phyloP scores from a whole-genome alignment of 2,113 vertebrate species.

The Sphaerodactylus townsendi region DNA sequence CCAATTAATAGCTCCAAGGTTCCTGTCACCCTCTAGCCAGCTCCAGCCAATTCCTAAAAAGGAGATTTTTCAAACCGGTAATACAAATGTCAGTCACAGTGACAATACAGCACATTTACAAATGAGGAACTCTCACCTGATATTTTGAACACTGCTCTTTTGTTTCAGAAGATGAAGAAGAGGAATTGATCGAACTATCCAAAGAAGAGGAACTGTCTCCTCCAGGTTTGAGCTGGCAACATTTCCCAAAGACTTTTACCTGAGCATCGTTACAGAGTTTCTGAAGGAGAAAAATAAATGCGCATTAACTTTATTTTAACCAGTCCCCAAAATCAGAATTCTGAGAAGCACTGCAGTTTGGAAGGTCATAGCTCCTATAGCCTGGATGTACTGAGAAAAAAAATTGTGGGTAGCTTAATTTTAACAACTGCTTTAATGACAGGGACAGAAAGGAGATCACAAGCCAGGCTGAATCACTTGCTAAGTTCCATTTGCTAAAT shows the following conservation, averaged over 20 bases:
- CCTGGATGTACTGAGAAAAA: background rate
- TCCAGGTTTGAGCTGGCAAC: conserved; percentile 89
- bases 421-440: background rate
- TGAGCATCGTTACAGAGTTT: conserved; percentile 86
- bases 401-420: background rate
- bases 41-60: background rate
- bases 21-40: background rate
- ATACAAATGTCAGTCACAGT: background rate
- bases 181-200: conserved; percentile 90
- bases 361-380: background rate
- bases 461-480: background rate
- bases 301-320: background rate
- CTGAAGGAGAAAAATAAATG: conserved; percentile 67
- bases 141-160: conserved; percentile 90
- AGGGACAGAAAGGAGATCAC: background rate
- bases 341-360: background rate
- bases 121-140: conserved; percentile 77
- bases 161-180: conserved; percentile 78
- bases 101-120: background rate
- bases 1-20: background rate
- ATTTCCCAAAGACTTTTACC: conserved; percentile 91
- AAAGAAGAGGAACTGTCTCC: conserved; percentile 94
- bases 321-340: background rate
- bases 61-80: background rate
- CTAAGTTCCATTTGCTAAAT: background rate